phyloP scores from a whole-genome alignment of 2,113 vertebrate species.

The Empidonax traillii region DNA sequence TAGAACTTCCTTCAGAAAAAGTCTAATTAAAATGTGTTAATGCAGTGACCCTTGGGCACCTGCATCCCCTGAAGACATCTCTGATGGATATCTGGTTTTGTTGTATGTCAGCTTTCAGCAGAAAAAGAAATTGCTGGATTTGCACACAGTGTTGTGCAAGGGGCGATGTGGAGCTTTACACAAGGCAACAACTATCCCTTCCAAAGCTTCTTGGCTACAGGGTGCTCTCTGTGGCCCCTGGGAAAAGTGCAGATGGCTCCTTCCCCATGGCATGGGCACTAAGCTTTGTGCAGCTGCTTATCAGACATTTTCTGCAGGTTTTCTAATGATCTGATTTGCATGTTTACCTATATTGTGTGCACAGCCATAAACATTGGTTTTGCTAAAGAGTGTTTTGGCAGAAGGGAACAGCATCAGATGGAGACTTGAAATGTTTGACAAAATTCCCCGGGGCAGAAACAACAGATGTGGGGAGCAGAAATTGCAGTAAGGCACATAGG shows the following conservation, averaged over 20 bases:
- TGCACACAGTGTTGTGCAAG: background rate
- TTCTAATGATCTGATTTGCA: background rate
- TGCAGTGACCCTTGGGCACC: background rate
- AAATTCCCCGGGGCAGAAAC: background rate
- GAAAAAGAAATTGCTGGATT: background rate
- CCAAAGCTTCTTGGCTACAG: background rate
- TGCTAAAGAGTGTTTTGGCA: background rate
- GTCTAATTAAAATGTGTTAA: constrained; percentile 28
- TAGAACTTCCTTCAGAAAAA: background rate
- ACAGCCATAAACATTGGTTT: background rate
- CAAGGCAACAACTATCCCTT: background rate
- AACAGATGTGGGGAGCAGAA: background rate
- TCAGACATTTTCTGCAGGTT: background rate
- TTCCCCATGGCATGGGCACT: accelerated
- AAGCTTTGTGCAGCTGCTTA: background rate
- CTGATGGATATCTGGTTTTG: background rate
- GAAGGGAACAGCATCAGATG: background rate
- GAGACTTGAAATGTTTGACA: background rate
- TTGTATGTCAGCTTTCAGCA: background rate
- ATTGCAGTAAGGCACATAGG: background rate
- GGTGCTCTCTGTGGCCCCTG: background rate
- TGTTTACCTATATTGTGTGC: background rate
- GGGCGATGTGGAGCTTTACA: background rate
- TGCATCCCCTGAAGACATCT: background rate
- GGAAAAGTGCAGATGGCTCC: background rate